Conservation (phyloP, 2,113 vertebrate genomes). For the Tringa solitaria region DNA sequence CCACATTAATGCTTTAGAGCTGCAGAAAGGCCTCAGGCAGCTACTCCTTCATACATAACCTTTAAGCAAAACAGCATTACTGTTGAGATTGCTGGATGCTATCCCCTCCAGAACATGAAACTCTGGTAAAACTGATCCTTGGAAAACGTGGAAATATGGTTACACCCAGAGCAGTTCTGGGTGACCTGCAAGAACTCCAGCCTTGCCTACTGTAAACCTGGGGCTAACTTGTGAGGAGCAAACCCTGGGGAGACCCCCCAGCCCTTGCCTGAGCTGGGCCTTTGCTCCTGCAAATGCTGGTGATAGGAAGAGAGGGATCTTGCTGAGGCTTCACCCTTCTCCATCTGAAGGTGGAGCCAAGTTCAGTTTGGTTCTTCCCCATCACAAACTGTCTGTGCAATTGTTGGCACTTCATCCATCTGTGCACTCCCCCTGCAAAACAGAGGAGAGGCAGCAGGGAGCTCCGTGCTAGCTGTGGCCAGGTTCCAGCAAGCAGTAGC, state of each 20-base stretch:
- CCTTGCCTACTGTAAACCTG: background rate
- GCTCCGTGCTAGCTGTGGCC: background rate
- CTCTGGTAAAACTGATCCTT: background rate
- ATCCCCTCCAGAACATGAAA: background rate
- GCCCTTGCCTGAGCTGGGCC: background rate
- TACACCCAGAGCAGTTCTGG: background rate
- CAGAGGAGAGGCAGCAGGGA: background rate
- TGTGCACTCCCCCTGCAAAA: fast-evolving
- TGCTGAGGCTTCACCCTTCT: background rate
- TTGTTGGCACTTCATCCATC: fast-evolving
- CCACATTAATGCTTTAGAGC: background rate
- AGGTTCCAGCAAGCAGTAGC: background rate
- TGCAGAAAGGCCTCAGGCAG: background rate
- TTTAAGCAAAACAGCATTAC: background rate
- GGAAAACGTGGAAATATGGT: background rate
- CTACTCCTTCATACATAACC: background rate
- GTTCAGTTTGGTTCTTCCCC: background rate
- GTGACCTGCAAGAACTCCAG: background rate
- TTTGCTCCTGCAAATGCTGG: background rate
- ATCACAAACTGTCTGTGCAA: background rate
- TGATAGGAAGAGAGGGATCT: background rate
- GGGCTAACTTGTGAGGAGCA: background rate
- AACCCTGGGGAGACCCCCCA: background rate
- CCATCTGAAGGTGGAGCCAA: background rate
- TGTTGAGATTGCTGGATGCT: background rate